A percentile compares a stretch with the other conserved stretches of the same genome.
These are phyloP conservation scores for Sylvilagus bachmani DNA, from an alignment of 2,113 vertebrate species.

Conservation along the genomic window DNA sequence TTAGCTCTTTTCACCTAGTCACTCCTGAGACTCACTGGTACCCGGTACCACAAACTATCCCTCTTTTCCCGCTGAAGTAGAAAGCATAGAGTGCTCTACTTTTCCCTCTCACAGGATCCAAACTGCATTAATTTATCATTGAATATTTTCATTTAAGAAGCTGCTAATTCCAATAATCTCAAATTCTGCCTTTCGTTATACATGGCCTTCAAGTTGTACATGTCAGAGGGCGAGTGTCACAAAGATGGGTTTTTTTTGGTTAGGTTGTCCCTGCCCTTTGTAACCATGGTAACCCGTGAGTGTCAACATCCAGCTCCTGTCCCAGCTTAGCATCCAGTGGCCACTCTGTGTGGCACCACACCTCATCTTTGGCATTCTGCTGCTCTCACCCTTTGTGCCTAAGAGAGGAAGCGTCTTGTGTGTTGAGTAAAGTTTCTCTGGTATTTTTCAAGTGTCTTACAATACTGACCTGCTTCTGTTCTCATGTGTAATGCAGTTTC, in stretches of 20 bases:
- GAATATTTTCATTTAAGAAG: slow-evolving; percentile 69
- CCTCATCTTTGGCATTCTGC: slow-evolving; percentile 32
- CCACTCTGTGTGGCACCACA: background rate
- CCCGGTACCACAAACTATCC: background rate
- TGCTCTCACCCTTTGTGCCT: slow-evolving; percentile 17
- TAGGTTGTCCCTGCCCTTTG: background rate
- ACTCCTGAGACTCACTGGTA: background rate
- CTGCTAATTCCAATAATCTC: slow-evolving; percentile 74
- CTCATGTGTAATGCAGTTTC: slow-evolving; percentile 70
- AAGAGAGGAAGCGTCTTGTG: slow-evolving; percentile 61
- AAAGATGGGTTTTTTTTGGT: background rate
- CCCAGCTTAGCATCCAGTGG: background rate
- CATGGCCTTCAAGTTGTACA: background rate
- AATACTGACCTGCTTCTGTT: slow-evolving; percentile 70
- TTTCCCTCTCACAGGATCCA: slow-evolving; percentile 42
- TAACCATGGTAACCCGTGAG: background rate
- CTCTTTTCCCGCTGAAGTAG: slow-evolving; percentile 40
- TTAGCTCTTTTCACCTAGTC: background rate
- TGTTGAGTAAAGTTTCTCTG: slow-evolving; percentile 35
- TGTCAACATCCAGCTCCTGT: background rate
- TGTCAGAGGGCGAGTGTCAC: background rate
- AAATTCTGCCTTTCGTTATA: background rate
- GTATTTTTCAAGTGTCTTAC: slow-evolving; percentile 72
- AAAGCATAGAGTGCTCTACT: slow-evolving; percentile 20
- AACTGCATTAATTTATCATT: slow-evolving; percentile 72